Evolutionary conservation across 2,797 vertebrate species (phyloP).

Genomic region (Amazona finschi): DNA sequence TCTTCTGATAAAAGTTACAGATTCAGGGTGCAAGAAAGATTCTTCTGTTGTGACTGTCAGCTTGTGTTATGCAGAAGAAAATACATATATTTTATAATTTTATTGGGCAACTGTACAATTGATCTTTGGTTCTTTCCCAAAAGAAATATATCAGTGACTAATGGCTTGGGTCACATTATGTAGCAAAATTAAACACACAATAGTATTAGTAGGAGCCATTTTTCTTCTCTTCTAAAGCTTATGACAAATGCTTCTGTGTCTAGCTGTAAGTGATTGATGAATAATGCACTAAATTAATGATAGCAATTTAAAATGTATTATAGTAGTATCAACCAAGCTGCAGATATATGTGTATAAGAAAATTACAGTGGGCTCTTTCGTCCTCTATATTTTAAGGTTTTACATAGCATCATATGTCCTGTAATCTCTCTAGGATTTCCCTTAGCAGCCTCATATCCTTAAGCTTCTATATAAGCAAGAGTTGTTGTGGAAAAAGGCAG

Average conservation of each 20-base stretch:
- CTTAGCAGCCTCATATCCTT: background rate
- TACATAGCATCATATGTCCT: background rate
- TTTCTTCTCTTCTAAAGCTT: background rate
- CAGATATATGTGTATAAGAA: background rate
- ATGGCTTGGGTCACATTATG: slow-evolving; percentile 1
- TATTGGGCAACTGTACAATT: background rate
- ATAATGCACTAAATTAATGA: slow-evolving; percentile 21
- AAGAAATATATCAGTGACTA: slow-evolving; percentile 40
- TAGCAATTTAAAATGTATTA: slow-evolving; percentile 44
- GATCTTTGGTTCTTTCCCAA: slow-evolving; percentile 58
- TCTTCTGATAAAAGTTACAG: background rate
- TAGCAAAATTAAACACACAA: slow-evolving; percentile 26
- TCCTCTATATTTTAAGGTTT: background rate
- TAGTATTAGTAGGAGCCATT: background rate
- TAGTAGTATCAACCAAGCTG: background rate
- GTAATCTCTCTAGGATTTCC: background rate
- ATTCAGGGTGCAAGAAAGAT: background rate
- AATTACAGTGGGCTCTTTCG: background rate
- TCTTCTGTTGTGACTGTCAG: background rate
- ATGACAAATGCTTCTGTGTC: slow-evolving; percentile 5
- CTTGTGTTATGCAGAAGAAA: background rate
- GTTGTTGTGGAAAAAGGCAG: slow-evolving; percentile 62
- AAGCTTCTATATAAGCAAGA: slow-evolving; percentile 66
- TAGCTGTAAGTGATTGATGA: slow-evolving; percentile 48
- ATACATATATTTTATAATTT: background rate